Evolutionary conservation across 1,140 invertebrate genomes (phyloP).

Genomic region (Eciton burchellii): DNA sequence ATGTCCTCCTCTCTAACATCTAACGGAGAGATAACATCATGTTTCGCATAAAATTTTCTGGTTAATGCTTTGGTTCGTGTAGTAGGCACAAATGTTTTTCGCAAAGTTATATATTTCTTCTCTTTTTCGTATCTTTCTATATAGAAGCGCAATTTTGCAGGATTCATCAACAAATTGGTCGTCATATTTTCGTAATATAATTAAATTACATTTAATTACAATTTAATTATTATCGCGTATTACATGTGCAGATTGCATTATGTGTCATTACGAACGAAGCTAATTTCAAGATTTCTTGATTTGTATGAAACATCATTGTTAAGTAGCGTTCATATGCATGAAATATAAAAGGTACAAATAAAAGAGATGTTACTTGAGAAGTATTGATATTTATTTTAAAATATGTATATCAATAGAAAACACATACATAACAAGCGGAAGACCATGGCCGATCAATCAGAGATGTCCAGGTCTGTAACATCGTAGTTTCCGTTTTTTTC

Average conservation of each 20-base stretch:
- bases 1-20: slow-evolving; percentile 74
- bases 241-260: background rate
- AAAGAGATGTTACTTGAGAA: slow-evolving; percentile 32
- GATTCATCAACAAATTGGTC: background rate
- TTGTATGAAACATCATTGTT: background rate
- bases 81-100: slow-evolving; percentile 72
- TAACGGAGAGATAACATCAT: slow-evolving; percentile 67
- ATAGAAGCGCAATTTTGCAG: slow-evolving; percentile 69
- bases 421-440: slow-evolving; percentile 83
- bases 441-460: slow-evolving; percentile 67
- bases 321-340: background rate
- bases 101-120: slow-evolving; percentile 66
- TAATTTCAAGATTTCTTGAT: slow-evolving; percentile 26
- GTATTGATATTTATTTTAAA: slow-evolving; percentile 83
- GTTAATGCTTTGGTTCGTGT: slow-evolving; percentile 71
- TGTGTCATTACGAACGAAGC: background rate
- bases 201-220: background rate
- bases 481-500: slow-evolving; percentile 13
- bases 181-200: slow-evolving; percentile 18
- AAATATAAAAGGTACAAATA: background rate
- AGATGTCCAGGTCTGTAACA: slow-evolving; percentile 31
- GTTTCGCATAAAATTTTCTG: slow-evolving; percentile 80
- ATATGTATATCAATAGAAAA: slow-evolving; percentile 85
- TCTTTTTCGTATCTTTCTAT: slow-evolving; percentile 77
- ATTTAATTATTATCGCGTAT: slow-evolving; percentile 6